A percentile compares a stretch with the other conserved stretches of the same genome.
phyloP scores from a whole-genome alignment of 2,888 invertebrate genomes.

The Selenia dentaria region DNA sequence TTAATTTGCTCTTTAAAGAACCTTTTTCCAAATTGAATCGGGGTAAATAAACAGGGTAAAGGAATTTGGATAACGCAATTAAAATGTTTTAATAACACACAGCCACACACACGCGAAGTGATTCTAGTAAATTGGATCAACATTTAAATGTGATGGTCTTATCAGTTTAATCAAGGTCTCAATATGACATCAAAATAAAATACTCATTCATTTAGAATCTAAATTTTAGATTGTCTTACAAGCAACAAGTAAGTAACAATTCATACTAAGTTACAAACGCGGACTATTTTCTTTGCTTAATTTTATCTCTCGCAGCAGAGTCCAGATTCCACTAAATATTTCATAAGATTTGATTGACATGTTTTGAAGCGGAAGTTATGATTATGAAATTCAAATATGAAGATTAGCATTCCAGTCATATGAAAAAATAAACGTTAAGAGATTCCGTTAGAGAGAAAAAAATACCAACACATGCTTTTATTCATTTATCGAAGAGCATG shows the following conservation, averaged over 20 bases:
- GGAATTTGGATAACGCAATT: too few relatives aligned
- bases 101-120: neutral
- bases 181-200: slow-evolving; percentile 1
- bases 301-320: slow-evolving; percentile 14
- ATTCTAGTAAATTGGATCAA: too few relatives aligned
- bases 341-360: slow-evolving; percentile 17
- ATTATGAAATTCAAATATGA: slow-evolving; percentile 23
- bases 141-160: too few relatives aligned
- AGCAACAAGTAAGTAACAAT: slow-evolving; percentile 26
- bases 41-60: too few relatives aligned
- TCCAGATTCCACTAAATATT: slow-evolving; percentile 8
- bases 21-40: too few relatives aligned
- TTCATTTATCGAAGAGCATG: slow-evolving; percentile 78
- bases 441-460: slow-evolving; percentile 39
- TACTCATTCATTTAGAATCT: too few relatives aligned
- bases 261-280: slow-evolving; percentile 27
- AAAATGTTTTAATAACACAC: too few relatives aligned
- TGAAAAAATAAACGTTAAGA: slow-evolving; percentile 34
- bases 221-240: slow-evolving; percentile 11
- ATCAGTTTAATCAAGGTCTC: too few relatives aligned
- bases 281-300: slow-evolving; percentile 35
- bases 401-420: slow-evolving; percentile 31
- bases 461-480: slow-evolving; percentile 72
- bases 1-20: slow-evolving; percentile 15
- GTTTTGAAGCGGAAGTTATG: slow-evolving; percentile 19